phyloP scores from a whole-genome alignment of 2,113 vertebrate genomes.

The Zosterops hypoxanthus region DNA sequence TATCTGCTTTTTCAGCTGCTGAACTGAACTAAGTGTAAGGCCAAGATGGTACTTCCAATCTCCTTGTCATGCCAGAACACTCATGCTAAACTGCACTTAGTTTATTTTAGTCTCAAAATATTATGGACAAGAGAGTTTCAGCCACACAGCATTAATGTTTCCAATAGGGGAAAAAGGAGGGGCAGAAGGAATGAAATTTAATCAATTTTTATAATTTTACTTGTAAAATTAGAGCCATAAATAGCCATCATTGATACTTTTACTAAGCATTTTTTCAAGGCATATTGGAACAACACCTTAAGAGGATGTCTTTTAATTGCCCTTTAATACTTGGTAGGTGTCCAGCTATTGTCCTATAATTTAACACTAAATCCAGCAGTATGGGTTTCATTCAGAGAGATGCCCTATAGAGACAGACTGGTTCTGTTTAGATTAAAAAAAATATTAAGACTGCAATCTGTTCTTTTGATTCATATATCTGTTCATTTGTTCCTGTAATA shows the following conservation, averaged over 20 bases:
- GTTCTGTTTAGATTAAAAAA: constrained; percentile 34
- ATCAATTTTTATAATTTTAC: background rate
- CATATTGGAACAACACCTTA: background rate
- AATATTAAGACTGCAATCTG: constrained; percentile 32
- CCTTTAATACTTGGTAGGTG: background rate
- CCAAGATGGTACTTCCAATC: background rate
- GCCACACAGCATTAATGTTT: background rate
- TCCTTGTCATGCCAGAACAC: background rate
- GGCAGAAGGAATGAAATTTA: background rate
- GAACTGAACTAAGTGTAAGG: background rate
- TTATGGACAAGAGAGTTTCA: background rate
- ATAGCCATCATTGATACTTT: background rate
- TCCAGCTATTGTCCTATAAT: constrained; percentile 4
- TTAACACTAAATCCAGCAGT: background rate
- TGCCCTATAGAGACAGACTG: background rate
- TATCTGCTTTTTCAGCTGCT: background rate
- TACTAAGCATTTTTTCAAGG: constrained; percentile 4
- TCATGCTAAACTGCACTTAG: background rate
- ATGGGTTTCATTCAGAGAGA: constrained; percentile 21
- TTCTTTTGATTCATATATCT: constrained; percentile 44
- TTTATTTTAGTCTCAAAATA: background rate
- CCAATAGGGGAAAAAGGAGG: background rate
- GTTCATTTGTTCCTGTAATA: constrained; percentile 36
- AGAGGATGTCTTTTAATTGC: background rate
- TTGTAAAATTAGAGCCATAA: background rate